Evolutionary conservation across 2,113 vertebrate species (phyloP).

Genomic region (Scomber japonicus): DNA sequence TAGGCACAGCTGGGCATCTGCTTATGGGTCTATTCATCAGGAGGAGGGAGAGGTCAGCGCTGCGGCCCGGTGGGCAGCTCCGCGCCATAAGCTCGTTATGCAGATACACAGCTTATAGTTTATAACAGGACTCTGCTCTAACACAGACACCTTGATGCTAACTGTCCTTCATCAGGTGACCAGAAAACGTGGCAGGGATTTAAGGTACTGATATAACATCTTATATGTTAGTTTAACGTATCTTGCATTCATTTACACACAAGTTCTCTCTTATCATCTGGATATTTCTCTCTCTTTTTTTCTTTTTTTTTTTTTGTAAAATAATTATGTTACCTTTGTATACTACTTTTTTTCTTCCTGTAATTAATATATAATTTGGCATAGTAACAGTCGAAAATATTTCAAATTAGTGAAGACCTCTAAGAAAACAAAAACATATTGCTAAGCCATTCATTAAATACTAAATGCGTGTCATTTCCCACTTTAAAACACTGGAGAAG

Average conservation of each 20-base stretch:
- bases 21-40: constrained; percentile 84
- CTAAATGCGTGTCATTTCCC: constrained; percentile 26
- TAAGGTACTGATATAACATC: background rate
- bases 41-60: constrained; percentile 87
- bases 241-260: background rate
- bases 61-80: constrained; percentile 68
- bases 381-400: background rate
- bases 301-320: background rate
- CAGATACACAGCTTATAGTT: constrained; percentile 58
- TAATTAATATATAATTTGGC: background rate
- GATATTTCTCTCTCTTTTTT: background rate
- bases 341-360: background rate
- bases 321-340: background rate
- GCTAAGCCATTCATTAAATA: background rate
- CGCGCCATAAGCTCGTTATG: constrained; percentile 59
- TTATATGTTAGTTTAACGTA: background rate
- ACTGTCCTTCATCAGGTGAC: constrained; percentile 1
- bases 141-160: background rate
- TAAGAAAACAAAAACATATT: background rate
- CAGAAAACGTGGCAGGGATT: background rate
- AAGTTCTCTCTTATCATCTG: background rate
- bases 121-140: background rate
- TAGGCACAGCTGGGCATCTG: constrained; percentile 89
- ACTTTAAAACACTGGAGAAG: constrained; percentile 32
- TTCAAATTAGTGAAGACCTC: background rate